phyloP scores from a whole-genome alignment of 2,113 vertebrate genomes.

The Octodon degus region DNA sequence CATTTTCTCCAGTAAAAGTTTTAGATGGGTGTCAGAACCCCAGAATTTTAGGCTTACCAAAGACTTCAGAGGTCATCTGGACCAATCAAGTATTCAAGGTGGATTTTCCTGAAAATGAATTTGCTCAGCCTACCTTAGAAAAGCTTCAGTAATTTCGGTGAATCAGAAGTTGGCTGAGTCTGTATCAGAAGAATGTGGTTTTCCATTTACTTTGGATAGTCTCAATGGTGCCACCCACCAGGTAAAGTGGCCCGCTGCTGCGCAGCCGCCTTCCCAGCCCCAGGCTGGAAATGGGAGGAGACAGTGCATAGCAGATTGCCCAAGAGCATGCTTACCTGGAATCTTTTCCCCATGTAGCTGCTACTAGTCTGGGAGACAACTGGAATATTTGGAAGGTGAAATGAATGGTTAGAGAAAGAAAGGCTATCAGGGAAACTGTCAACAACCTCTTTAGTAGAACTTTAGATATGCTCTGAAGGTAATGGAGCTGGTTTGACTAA shows the following conservation, averaged over 20 bases:
- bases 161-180: background rate
- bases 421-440: background rate
- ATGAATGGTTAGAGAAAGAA: slow-evolving; percentile 62
- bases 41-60: background rate
- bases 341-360: background rate
- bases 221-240: background rate
- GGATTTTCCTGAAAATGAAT: slow-evolving; percentile 60
- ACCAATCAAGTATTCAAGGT: background rate
- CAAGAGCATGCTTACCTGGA: background rate
- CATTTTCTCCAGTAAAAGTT: slow-evolving; percentile 18
- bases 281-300: background rate
- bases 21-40: background rate
- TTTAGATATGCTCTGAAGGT: slow-evolving; percentile 39
- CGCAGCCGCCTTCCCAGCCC: background rate
- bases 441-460: background rate
- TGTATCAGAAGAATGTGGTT: background rate
- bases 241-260: slow-evolving; percentile 1
- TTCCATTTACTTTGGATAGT: slow-evolving; percentile 51
- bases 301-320: background rate
- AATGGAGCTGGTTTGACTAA: background rate
- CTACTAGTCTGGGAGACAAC: background rate
- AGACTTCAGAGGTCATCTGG: slow-evolving; percentile 22
- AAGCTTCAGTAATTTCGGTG: slow-evolving; percentile 51
- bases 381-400: slow-evolving; percentile 58
- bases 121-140: slow-evolving; percentile 17